These are phyloP conservation scores for Sparus aurata DNA, from an alignment of 2,797 vertebrate species.

Conservation along the genomic window DNA sequence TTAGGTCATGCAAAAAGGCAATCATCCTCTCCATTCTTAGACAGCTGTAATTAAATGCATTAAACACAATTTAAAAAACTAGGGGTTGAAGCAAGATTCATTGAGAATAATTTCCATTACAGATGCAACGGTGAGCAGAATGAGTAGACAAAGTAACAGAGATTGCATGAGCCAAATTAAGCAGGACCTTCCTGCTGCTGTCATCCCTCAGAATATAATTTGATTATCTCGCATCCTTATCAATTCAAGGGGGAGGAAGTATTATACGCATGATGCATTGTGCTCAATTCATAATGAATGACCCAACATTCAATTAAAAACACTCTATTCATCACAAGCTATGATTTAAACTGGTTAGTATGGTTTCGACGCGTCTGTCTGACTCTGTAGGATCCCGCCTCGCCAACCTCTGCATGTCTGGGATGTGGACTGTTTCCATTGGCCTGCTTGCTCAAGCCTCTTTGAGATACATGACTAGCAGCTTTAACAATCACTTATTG, in stretches of 20 bases:
- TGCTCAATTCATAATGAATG: slow-evolving; percentile 70
- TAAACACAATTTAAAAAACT: background rate
- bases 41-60: background rate
- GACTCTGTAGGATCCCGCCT: slow-evolving; percentile 30
- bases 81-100: background rate
- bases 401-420: slow-evolving; percentile 15
- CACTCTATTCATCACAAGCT: slow-evolving; percentile 68
- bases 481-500: slow-evolving; percentile 48
- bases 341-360: slow-evolving; percentile 64
- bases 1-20: background rate
- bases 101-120: background rate
- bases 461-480: slow-evolving; percentile 40
- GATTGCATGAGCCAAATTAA: slow-evolving; percentile 56
- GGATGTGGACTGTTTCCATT: slow-evolving; percentile 16
- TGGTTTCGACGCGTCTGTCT: slow-evolving; percentile 44
- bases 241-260: slow-evolving; percentile 67
- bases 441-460: slow-evolving; percentile 27
- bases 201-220: slow-evolving; percentile 64
- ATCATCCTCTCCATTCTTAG: background rate
- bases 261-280: slow-evolving; percentile 55
- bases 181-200: slow-evolving; percentile 57
- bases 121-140: slow-evolving; percentile 12
- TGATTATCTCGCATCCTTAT: slow-evolving; percentile 69
- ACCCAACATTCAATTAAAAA: slow-evolving; percentile 74
- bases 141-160: slow-evolving; percentile 21